Base-by-base conservation (phyloP, 2,888 invertebrate species). In the Galeopsomyia nigrocyanea region DNA sequence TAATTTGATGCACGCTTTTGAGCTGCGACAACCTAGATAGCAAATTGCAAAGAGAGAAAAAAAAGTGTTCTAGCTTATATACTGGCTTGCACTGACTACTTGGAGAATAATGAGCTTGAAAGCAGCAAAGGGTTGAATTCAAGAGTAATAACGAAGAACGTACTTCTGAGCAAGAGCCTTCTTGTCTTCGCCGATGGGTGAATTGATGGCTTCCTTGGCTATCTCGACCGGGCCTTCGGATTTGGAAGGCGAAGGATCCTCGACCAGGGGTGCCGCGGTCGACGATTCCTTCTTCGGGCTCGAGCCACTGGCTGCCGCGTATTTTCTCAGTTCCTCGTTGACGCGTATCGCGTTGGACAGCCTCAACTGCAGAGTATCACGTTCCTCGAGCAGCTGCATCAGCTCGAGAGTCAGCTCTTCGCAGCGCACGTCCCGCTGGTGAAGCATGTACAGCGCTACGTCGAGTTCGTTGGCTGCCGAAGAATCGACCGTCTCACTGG, bases 331-430 rank as follows among this genome's bases (percentile, higher is more conserved):
- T 21, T 90, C 89, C 84, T 95, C 95, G 78, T 92, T 92, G 50
- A 93, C 90, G 57, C 95, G 89, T 69, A 96, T 88, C 13, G 94
- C 92, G 81, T 94, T 94, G 0, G 95, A 95, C 9, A 96, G 87
- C 77, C 94, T 91, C 73, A 96, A 86, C 80, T 96, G 96, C 66
- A 96, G 86, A 0, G 94, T 94, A 82, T 96, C 96, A 67, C 96
- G 89, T 84, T 96, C 96, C 84, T 95, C 95, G 60, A 96, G 86
- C 58, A 96, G 87, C 82, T 89, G 93, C 77, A 94, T 94, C 65
- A 96, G 87, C 83, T 96, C 96, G 80, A 94, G 89, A 0, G 95
- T 95, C 73, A 96, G 88, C 84, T 96, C 95, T 81, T 96, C 95
- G 83, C 94, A 94, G 0, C 94, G 90, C 72, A 95, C 93, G 78